phyloP scores from a whole-genome alignment of 2,888 invertebrate species.

The Clunio marinus region DNA sequence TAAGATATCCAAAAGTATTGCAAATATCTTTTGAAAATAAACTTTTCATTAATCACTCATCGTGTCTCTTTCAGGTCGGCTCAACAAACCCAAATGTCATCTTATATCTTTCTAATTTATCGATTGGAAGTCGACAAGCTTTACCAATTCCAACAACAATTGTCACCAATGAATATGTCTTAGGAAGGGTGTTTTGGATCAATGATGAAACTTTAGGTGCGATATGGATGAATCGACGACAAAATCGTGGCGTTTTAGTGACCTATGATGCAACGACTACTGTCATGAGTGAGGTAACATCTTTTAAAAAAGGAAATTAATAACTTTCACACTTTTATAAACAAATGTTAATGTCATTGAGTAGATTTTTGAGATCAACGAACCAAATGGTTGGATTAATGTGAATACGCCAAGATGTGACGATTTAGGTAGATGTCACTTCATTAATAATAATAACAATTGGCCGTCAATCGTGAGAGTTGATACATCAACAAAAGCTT shows the following conservation, averaged over 20 bases:
- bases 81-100: conserved; percentile 68
- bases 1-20: conserved; percentile 75
- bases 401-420: conserved; percentile 54
- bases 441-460: conserved; percentile 51
- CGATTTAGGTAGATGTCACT: conserved; percentile 44
- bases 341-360: conserved; percentile 19
- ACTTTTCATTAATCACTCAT: background rate
- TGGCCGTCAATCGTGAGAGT: conserved; percentile 45
- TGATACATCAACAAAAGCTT: background rate
- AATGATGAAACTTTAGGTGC: conserved; percentile 62
- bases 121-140: conserved; percentile 41
- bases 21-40: too few species aligned
- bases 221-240: conserved; percentile 80
- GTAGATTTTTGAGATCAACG: conserved; percentile 55
- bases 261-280: conserved; percentile 42
- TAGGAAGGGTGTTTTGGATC: conserved; percentile 71
- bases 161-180: conserved; percentile 60
- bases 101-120: conserved; percentile 61
- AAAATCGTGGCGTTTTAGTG: conserved; percentile 57
- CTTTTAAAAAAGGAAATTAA: background rate
- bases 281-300: conserved; percentile 41
- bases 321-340: background rate
- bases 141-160: conserved; percentile 52
- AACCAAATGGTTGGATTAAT: conserved; percentile 68
- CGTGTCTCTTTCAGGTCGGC: conserved; percentile 56